phyloP scores from a whole-genome alignment of 2,797 vertebrate genomes.

The Enteromius thamalakanensis region DNA sequence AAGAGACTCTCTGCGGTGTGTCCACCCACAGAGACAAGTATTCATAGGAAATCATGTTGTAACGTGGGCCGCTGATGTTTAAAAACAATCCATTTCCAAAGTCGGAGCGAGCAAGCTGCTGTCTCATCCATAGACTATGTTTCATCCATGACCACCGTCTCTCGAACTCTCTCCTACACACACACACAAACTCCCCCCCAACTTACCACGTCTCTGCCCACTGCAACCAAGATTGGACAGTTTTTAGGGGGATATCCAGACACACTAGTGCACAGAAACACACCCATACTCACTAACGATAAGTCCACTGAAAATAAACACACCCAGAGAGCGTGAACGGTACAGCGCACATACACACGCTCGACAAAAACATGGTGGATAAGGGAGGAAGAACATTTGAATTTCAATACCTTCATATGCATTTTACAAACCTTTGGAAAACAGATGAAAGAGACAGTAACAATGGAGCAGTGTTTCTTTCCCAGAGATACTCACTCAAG shows the following conservation, averaged over 20 bases:
- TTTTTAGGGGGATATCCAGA: slow-evolving; percentile 71
- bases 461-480: slow-evolving; percentile 70
- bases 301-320: slow-evolving; percentile 48
- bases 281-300: slow-evolving; percentile 32
- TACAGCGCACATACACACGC: slow-evolving; percentile 48
- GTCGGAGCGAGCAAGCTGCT: slow-evolving; percentile 28
- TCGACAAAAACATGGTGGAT: slow-evolving; percentile 53
- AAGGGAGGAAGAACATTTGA: slow-evolving; percentile 71
- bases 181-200: slow-evolving; percentile 36
- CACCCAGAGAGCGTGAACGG: slow-evolving; percentile 25
- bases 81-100: slow-evolving; percentile 54
- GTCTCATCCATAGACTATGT: slow-evolving; percentile 27
- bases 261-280: slow-evolving; percentile 49
- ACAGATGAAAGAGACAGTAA: slow-evolving; percentile 78
- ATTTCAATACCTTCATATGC: slow-evolving; percentile 74
- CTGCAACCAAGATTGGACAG: slow-evolving; percentile 63
- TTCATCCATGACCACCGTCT: slow-evolving; percentile 32
- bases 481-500: slow-evolving; percentile 67
- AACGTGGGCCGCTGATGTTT: slow-evolving; percentile 68
- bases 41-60: slow-evolving; percentile 66
- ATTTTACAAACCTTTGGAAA: slow-evolving; percentile 76
- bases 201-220: slow-evolving; percentile 22
- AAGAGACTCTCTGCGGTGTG: slow-evolving; percentile 63
- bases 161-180: slow-evolving; percentile 33
- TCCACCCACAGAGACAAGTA: slow-evolving; percentile 72